Percentiles rank a stretch among this genome's conserved stretches.
Evolutionary conservation across 2,797 vertebrate genomes (phyloP).

Genomic region (Lagocephalus sceleratus): DNA sequence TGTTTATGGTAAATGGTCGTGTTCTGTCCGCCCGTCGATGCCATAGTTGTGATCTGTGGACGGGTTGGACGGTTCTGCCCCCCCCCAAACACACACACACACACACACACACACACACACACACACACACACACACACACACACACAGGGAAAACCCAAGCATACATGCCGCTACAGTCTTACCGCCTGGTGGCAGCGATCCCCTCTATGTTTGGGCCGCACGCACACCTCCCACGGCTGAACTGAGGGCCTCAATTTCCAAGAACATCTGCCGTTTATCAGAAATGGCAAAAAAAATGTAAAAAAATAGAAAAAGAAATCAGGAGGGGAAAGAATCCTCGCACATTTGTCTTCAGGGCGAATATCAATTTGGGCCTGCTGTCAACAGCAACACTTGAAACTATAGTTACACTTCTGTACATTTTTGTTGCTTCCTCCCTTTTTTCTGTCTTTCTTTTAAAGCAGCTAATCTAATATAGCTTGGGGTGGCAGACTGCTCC

Average conservation of each 20-base stretch:
- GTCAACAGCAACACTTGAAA: constrained; percentile 2
- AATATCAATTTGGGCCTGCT: not conserved
- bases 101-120: too few species aligned
- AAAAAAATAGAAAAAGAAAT: not conserved
- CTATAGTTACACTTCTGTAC: not conserved
- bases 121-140: not conserved
- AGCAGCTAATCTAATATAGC: constrained; percentile 39
- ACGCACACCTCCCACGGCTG: constrained; percentile 10
- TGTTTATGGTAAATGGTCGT: too few species aligned
- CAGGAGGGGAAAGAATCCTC: not conserved
- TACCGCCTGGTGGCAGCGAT: constrained; percentile 32
- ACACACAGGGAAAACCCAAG: constrained; percentile 20
- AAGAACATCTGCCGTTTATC: constrained; percentile 33
- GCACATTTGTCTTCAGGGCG: not conserved
- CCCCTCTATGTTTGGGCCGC: constrained; percentile 38
- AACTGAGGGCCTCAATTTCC: constrained; percentile 30
- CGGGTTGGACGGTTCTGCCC: too few species aligned
- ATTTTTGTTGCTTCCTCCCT: not conserved
- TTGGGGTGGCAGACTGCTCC: constrained; percentile 42
- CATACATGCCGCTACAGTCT: constrained; percentile 23
- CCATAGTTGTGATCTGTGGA: too few species aligned
- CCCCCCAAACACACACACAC: too few species aligned
- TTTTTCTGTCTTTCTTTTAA: constrained; percentile 22
- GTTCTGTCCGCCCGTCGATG: too few species aligned
- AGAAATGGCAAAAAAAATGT: constrained; percentile 12